phyloP scores from a whole-genome alignment of 2,797 vertebrate genomes.

The Esox masquinongy region DNA sequence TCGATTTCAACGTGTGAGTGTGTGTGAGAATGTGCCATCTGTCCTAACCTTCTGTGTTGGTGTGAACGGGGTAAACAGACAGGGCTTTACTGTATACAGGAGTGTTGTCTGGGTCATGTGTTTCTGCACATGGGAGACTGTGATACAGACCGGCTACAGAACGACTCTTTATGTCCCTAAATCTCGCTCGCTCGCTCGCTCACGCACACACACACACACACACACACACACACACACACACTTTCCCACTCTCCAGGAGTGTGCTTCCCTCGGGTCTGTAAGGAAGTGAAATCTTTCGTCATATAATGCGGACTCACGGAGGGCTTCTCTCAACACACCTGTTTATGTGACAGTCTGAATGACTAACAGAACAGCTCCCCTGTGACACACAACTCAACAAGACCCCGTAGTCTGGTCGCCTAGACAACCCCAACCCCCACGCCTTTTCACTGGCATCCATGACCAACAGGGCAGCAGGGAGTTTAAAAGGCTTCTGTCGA shows the following conservation, averaged over 20 bases:
- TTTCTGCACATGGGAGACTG: slow-evolving; percentile 46
- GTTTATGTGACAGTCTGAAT: slow-evolving; percentile 41
- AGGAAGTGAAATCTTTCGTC: slow-evolving; percentile 49
- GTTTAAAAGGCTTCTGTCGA: not conserved
- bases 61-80: slow-evolving; percentile 25
- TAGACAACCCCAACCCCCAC: slow-evolving; percentile 5
- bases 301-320: slow-evolving; percentile 46
- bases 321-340: slow-evolving; percentile 53
- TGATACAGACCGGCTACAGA: not conserved
- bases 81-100: slow-evolving; percentile 55
- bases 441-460: not conserved
- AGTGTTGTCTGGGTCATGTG: slow-evolving; percentile 58
- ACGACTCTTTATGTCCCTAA: not conserved
- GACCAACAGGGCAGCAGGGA: not conserved
- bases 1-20: not conserved
- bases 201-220: not conserved
- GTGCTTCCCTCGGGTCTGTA: slow-evolving; percentile 28
- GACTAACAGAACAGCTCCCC: slow-evolving; percentile 20
- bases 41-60: slow-evolving; percentile 12
- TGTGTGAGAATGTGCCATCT: slow-evolving; percentile 21
- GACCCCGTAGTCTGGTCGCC: not conserved
- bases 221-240: slow-evolving; percentile 24
- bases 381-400: slow-evolving; percentile 24
- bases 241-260: not conserved
- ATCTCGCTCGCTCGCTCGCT: slow-evolving; percentile 5